Evolutionary conservation across 2,113 vertebrate genomes (phyloP).

Genomic region (Gopherus evgoodei): DNA sequence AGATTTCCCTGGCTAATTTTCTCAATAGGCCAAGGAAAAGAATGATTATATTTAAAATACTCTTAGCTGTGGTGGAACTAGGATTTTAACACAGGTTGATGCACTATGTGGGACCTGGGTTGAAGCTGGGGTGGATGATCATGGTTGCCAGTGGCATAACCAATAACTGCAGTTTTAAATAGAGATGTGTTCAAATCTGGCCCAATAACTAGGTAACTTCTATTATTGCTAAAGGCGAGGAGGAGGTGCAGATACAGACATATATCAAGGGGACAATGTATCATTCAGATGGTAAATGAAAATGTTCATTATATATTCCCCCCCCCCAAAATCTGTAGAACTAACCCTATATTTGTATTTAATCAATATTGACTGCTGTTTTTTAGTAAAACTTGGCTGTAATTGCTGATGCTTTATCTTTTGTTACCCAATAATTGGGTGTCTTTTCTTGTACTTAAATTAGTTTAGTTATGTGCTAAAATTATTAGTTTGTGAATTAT

Average conservation of each 20-base stretch:
- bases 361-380: not conserved
- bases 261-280: not conserved
- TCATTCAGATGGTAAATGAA: fast-evolving
- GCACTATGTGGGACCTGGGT: fast-evolving
- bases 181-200: not conserved
- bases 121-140: not conserved
- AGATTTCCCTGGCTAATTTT: not conserved
- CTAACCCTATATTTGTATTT: not conserved
- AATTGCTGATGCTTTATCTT: not conserved
- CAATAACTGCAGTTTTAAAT: not conserved
- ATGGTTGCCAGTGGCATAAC: not conserved
- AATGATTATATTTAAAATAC: fast-evolving
- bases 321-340: not conserved
- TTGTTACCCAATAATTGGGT: not conserved
- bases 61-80: fast-evolving
- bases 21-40: not conserved
- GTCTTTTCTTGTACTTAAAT: not conserved
- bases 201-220: not conserved
- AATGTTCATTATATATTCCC: not conserved
- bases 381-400: not conserved
- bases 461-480: not conserved
- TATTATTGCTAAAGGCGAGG: not conserved
- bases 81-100: not conserved
- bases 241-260: not conserved
- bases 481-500: not conserved